Conservation (phyloP, 37 sponge, comb jelly and placozoan genomes). For the Spongilla lacustris region DNA sequence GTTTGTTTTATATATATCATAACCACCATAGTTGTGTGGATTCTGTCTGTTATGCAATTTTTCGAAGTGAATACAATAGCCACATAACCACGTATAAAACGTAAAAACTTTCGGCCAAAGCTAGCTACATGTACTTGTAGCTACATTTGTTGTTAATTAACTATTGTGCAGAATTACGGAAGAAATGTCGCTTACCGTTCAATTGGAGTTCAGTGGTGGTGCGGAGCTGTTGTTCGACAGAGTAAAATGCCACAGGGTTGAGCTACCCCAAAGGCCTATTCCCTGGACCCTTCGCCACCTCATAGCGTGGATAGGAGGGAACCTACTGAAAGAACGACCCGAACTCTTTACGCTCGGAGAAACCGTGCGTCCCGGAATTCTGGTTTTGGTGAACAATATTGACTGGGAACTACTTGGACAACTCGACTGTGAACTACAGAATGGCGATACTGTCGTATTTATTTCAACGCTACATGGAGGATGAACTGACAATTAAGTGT, state of each 20-base stretch:
- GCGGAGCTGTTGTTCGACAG: slow-evolving; percentile 96
- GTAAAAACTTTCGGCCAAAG: too few species aligned
- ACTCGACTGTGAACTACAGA: slow-evolving; percentile 83
- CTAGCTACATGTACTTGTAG: too few species aligned
- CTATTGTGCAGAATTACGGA: too few species aligned
- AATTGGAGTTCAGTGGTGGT: slow-evolving; percentile 94
- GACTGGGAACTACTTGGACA: slow-evolving; percentile 98
- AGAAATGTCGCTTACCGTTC: slow-evolving; percentile 48
- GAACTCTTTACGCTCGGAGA: slow-evolving; percentile 93
- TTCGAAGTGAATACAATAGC: too few species aligned
- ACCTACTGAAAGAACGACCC: slow-evolving; percentile 89
- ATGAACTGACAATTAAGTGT: slow-evolving; percentile 15
- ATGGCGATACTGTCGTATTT: slow-evolving; percentile 84
- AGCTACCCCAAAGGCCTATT: slow-evolving; percentile 47
- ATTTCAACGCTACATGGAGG: slow-evolving; percentile 99
- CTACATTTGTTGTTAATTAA: too few species aligned
- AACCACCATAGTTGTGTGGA: too few species aligned
- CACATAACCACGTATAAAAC: too few species aligned
- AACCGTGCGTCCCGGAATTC: slow-evolving; percentile 95
- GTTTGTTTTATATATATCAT: too few species aligned
- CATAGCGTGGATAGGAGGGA: slow-evolving; percentile 86
- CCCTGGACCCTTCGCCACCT: slow-evolving; percentile 82
- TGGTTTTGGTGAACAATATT: slow-evolving; percentile 93
- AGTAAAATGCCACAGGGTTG: slow-evolving; percentile 77
- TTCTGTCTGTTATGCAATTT: too few species aligned